Percentiles rank a stretch among this genome's conserved stretches.
phyloP scores from a whole-genome alignment of 2,888 invertebrate genomes.

The Drosophila flavopinicola region DNA sequence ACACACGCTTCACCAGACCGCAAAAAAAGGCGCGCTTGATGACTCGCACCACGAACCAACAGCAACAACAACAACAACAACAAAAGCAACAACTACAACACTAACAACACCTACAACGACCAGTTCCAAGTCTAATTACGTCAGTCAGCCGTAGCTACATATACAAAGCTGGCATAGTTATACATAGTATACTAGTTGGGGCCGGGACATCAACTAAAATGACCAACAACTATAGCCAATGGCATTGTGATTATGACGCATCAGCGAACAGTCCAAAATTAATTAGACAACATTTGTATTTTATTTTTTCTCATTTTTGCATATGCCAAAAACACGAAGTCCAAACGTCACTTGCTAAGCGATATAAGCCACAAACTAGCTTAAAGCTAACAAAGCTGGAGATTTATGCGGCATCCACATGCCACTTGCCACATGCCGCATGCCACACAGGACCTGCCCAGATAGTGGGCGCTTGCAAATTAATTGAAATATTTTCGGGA shows the following conservation, averaged over 20 bases:
- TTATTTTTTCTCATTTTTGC: conserved; percentile 46
- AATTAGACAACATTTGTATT: conserved; percentile 54
- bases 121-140: conserved; percentile 68
- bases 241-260: conserved; percentile 69
- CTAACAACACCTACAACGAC: conserved; percentile 49
- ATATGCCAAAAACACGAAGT: conserved; percentile 66
- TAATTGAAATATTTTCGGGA: conserved; percentile 39
- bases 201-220: conserved; percentile 46
- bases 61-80: conserved; percentile 3
- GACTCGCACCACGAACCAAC: conserved; percentile 46
- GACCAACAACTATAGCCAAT: conserved; percentile 48
- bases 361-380: neutral
- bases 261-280: conserved; percentile 55
- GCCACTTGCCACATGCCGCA: conserved; percentile 62
- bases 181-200: conserved; percentile 32
- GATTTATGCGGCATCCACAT: conserved; percentile 63
- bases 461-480: conserved; percentile 11
- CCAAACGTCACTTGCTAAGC: conserved; percentile 47
- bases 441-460: conserved; percentile 34
- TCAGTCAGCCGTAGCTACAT: conserved; percentile 54
- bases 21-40: conserved; percentile 62
- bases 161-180: conserved; percentile 21
- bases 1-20: conserved; percentile 76
- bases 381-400: conserved; percentile 49
- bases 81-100: conserved; percentile 7